A percentile compares a stretch with the other conserved stretches of the same genome.
Conservation (phyloP, 2,888 invertebrate genomes). For the Hypolimnas misippus region DNA sequence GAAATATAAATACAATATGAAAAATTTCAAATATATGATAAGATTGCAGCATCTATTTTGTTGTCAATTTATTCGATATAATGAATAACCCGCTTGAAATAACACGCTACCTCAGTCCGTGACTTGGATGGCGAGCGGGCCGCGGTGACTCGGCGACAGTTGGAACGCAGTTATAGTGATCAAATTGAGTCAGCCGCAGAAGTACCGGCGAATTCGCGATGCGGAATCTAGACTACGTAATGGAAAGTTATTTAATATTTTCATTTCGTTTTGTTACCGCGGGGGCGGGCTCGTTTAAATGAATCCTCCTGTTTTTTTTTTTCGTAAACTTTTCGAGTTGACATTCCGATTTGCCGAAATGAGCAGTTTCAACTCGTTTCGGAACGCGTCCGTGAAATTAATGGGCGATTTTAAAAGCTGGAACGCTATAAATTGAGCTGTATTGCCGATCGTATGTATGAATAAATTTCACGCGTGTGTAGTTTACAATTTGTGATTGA, state of each 20-base stretch:
- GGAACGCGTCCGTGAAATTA: slow-evolving; percentile 13
- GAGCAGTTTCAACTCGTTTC: slow-evolving; percentile 29
- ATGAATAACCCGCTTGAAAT: slow-evolving; percentile 47
- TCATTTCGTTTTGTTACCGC: slow-evolving; percentile 38
- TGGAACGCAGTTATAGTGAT: slow-evolving; percentile 78
- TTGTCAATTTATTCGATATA: too few relatives aligned
- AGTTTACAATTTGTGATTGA: slow-evolving; percentile 1
- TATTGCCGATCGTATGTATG: not conserved
- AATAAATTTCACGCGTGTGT: not conserved
- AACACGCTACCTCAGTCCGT: slow-evolving; percentile 56
- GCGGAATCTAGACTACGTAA: slow-evolving; percentile 41
- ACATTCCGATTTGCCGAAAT: slow-evolving; percentile 33
- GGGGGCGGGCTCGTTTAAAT: slow-evolving; percentile 27
- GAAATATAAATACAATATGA: too few relatives aligned
- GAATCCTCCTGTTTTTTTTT: slow-evolving; percentile 37
- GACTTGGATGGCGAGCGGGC: slow-evolving; percentile 66
- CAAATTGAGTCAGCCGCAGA: slow-evolving; percentile 75
- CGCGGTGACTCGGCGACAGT: slow-evolving; percentile 52
- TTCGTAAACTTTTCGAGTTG: slow-evolving; percentile 32
- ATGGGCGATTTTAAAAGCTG: slow-evolving; percentile 13
- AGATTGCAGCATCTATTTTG: too few relatives aligned
- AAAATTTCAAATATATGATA: too few relatives aligned
- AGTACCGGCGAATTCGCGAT: slow-evolving; percentile 48
- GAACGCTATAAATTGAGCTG: slow-evolving; percentile 10
- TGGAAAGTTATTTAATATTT: slow-evolving; percentile 45